These are phyloP conservation scores for Heliopora coerulea DNA, from an alignment of 92 coral and sea anemone species.

Conservation along the genomic window DNA sequence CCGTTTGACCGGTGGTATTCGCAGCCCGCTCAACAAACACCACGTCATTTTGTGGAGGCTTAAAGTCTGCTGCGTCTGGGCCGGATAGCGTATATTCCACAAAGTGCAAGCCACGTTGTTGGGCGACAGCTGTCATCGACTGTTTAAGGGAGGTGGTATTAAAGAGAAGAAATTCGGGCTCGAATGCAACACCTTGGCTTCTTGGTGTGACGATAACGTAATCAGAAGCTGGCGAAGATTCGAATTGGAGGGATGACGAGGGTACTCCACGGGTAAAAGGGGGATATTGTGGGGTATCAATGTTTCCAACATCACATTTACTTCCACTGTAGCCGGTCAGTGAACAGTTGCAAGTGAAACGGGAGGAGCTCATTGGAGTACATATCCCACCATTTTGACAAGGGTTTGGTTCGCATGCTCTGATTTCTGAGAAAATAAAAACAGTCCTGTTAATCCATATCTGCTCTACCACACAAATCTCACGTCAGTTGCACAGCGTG, in stretches of 20 bases:
- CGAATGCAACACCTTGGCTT: slow-evolving; percentile 44
- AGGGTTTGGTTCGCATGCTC: slow-evolving; percentile 66
- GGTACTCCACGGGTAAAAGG: slow-evolving; percentile 22
- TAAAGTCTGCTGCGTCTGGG: slow-evolving; percentile 43
- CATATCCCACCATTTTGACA: slow-evolving; percentile 64
- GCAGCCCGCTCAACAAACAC: slow-evolving; percentile 44
- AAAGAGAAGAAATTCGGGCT: slow-evolving; percentile 39
- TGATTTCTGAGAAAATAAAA: slow-evolving; percentile 43
- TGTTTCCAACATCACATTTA: slow-evolving; percentile 53
- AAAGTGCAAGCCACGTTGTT: slow-evolving; percentile 53
- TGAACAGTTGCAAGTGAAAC: slow-evolving; percentile 59
- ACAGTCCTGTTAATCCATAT: not conserved
- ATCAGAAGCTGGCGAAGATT: slow-evolving; percentile 52
- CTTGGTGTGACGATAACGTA: slow-evolving; percentile 40
- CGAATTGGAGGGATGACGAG: slow-evolving; percentile 42
- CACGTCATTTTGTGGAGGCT: slow-evolving; percentile 41
- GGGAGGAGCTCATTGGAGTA: slow-evolving; percentile 40
- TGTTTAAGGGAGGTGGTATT: slow-evolving; percentile 18
- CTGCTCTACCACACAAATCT: too few relatives aligned
- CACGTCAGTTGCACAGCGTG: too few relatives aligned
- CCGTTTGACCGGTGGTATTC: slow-evolving; percentile 30
- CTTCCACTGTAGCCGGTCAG: slow-evolving; percentile 59
- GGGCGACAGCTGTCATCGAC: slow-evolving; percentile 47
- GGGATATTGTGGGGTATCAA: slow-evolving; percentile 56
- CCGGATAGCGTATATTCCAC: slow-evolving; percentile 62